These are phyloP conservation scores for Thamnaconus septentrionalis DNA, from an alignment of 2,113 vertebrate species.

Conservation along the genomic window DNA sequence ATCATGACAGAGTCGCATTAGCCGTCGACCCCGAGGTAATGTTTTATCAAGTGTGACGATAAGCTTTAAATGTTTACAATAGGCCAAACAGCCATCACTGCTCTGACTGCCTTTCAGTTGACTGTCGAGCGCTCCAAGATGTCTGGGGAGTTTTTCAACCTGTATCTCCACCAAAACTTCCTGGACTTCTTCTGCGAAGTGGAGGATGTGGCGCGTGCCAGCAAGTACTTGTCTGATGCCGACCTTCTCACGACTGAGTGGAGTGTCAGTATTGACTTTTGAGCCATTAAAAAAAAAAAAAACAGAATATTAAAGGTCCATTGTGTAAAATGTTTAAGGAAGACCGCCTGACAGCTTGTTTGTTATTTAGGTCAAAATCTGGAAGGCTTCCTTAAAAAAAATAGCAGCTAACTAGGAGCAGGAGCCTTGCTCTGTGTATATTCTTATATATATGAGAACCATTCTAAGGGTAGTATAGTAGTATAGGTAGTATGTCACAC, in stretches of 20 bases:
- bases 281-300: not conserved
- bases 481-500: too few species aligned
- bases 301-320: too few species aligned
- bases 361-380: not conserved
- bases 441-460: too few species aligned
- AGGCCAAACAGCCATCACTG: not conserved
- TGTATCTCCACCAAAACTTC: slow-evolving; percentile 98
- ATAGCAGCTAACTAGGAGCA: too few species aligned
- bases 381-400: too few species aligned
- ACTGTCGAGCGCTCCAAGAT: slow-evolving; percentile 91
- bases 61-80: not conserved
- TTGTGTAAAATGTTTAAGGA: too few species aligned
- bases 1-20: slow-evolving; percentile 65
- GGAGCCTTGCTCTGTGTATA: too few species aligned
- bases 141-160: slow-evolving; percentile 88
- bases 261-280: slow-evolving; percentile 79
- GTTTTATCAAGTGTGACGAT: not conserved
- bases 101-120: slow-evolving; percentile 62
- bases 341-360: not conserved
- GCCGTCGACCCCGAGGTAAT: slow-evolving; percentile 72
- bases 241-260: slow-evolving; percentile 87
- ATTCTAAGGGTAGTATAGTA: too few species aligned
- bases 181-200: slow-evolving; percentile 88
- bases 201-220: slow-evolving; percentile 87
- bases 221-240: slow-evolving; percentile 90